Base-by-base conservation (phyloP, 1,140 invertebrate genomes). In the Conopomorpha cramerella region DNA sequence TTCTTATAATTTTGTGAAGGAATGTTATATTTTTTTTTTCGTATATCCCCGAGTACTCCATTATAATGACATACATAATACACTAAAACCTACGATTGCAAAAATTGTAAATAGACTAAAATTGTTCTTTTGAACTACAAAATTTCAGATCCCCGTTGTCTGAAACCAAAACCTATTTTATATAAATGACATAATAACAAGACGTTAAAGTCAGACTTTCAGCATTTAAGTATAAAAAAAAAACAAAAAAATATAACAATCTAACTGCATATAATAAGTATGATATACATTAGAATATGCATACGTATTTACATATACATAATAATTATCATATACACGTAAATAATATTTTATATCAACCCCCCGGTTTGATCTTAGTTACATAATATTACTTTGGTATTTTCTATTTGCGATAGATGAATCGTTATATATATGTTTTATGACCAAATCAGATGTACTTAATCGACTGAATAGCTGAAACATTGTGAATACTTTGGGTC, bases 261-360 rank as follows among this genome's bases (percentile, higher is more conserved):
- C n/a, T n/a, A n/a, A n/a, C n/a, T 60, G 60, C 51, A 67, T 63
- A 65, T 55, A 63, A 60, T 57, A 36, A 36, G 28, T 61, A 71
- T 36, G 28, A 36, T 68, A 70, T 71, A 73, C 66, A 73, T 63
- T 57, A 54, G 48, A 66, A 68, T 67, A 68, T 65, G n/a, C n/a
- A n/a, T n/a, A n/a, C n/a, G 64, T 73, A 73, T 73, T 68, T 68
- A 73, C 64, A 73, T 68, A 74, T 71, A 74, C 62, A 60, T 73
- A 73, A 70, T 63, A 73, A 56, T 71, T 62, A 65, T 29, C 4
- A 7, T 70, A 74, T 63, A 71, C 62, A 65, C 55, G 55, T 67
- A 64, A 65, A 72, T 67, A 68, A 49, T 59, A 66, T 43, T n/a
- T n/a, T 53, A 67, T 67, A 74, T 62, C 52, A 55, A 61, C n/a